A percentile compares a stretch with the other conserved stretches of the same genome.
These are phyloP conservation scores for Pollicipes pollicipes DNA, from an alignment of 1,140 invertebrate species.

Conservation along the genomic window DNA sequence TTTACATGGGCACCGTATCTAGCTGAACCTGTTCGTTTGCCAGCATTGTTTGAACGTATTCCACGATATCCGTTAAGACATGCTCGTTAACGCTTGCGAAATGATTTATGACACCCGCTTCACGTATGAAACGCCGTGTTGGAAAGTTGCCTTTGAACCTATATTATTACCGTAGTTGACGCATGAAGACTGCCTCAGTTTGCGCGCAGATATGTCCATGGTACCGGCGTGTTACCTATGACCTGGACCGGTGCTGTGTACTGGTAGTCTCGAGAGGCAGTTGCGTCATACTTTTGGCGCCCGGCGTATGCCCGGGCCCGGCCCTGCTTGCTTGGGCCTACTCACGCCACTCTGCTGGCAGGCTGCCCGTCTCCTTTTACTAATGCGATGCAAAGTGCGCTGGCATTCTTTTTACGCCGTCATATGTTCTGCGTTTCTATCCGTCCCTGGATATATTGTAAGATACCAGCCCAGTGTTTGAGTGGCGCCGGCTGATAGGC, in stretches of 20 bases:
- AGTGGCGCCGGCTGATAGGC: too few relatives aligned
- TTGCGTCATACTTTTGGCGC: too few relatives aligned
- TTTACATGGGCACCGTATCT: neutral
- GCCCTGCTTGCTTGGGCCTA: too few relatives aligned
- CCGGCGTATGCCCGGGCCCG: too few relatives aligned
- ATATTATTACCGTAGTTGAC: neutral
- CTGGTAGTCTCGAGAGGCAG: too few relatives aligned
- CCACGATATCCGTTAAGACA: neutral
- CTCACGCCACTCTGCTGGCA: too few relatives aligned
- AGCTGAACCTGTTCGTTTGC: neutral
- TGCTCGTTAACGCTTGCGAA: neutral
- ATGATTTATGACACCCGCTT: neutral
- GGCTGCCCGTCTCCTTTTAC: too few relatives aligned
- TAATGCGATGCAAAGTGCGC: conserved; percentile 6
- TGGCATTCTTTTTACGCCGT: conserved; percentile 12
- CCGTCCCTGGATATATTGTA: conserved; percentile 17
- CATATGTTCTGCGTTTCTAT: conserved; percentile 12
- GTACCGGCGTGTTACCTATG: neutral
- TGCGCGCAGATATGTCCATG: neutral
- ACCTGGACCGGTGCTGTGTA: neutral
- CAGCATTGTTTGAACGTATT: neutral
- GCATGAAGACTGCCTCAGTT: neutral
- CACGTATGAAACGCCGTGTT: neutral
- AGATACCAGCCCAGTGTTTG: too few relatives aligned
- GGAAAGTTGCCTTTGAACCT: neutral